These are phyloP conservation scores for Camponotus floridanus DNA, from an alignment of 1,140 invertebrate genomes.

Conservation along the genomic window DNA sequence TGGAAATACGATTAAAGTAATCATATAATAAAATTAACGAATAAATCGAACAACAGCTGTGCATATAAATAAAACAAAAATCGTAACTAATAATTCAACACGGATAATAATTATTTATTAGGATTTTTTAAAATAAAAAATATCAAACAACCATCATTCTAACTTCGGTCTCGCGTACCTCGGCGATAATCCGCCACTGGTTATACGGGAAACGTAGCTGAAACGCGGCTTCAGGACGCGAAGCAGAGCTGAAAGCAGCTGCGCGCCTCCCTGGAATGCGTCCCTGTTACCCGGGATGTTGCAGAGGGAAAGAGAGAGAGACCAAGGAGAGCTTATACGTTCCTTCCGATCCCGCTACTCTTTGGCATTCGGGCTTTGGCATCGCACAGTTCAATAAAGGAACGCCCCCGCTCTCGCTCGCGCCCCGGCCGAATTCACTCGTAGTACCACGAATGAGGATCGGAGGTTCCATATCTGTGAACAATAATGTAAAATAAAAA, in stretches of 20 bases:
- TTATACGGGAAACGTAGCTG: constrained; percentile 49
- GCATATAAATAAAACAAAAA: background rate
- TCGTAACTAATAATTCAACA: background rate
- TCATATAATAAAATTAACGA: background rate
- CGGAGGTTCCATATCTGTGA: constrained; percentile 14
- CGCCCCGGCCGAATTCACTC: constrained; percentile 50
- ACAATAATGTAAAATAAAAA: constrained; percentile 27
- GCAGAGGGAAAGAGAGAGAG: constrained; percentile 48
- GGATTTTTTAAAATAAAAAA: no score
- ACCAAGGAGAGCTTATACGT: constrained; percentile 58
- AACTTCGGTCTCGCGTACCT: background rate
- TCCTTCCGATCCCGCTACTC: constrained; percentile 66
- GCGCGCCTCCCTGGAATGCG: constrained; percentile 61
- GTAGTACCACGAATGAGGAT: constrained; percentile 25
- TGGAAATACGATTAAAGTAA: background rate
- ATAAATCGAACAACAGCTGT: background rate
- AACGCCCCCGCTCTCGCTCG: constrained; percentile 42
- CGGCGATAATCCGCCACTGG: constrained; percentile 48
- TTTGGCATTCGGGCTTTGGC: constrained; percentile 61
- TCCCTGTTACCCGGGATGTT: constrained; percentile 57
- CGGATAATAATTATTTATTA: background rate
- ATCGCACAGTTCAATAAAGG: constrained; percentile 66
- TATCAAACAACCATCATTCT: no score
- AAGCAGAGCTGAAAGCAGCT: constrained; percentile 56
- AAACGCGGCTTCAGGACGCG: constrained; percentile 49